phyloP scores from a whole-genome alignment of 1,140 invertebrate species.

The Olivierus martensii region DNA sequence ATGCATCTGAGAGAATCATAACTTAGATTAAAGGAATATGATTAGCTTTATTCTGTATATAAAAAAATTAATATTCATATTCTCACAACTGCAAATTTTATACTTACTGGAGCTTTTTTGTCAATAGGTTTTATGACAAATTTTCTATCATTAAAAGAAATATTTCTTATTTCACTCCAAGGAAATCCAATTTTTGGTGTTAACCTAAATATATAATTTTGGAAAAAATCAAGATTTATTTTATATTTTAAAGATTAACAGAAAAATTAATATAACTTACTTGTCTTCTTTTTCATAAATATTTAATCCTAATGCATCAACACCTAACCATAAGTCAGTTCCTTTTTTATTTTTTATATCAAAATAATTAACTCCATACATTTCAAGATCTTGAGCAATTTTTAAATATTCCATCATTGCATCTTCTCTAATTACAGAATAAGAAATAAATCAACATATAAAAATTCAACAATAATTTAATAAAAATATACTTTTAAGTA shows the following conservation, averaged over 20 bases:
- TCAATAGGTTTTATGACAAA: constrained; percentile 99
- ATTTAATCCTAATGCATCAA: constrained; percentile 64
- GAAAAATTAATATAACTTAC: constrained; percentile 26
- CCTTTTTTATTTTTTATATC: constrained; percentile 61
- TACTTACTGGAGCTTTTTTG: constrained; percentile 95
- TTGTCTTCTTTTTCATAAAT: constrained; percentile 60
- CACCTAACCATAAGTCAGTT: constrained; percentile 53
- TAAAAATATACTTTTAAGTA: too few relatives aligned
- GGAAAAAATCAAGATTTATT: too few relatives aligned
- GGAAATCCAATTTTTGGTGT: constrained; percentile 98
- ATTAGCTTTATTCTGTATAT: too few relatives aligned
- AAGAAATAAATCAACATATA: constrained; percentile 17
- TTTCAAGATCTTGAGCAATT: constrained; percentile 59
- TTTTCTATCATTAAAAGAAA: constrained; percentile 98
- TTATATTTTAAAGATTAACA: too few relatives aligned
- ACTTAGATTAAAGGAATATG: too few relatives aligned
- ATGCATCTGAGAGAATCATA: too few relatives aligned
- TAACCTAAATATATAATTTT: constrained; percentile 44
- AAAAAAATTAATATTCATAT: too few relatives aligned
- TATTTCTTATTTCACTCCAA: constrained; percentile 99
- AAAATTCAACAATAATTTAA: too few relatives aligned
- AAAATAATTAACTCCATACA: constrained; percentile 74
- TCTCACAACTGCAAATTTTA: too few relatives aligned
- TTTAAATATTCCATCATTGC: constrained; percentile 66
- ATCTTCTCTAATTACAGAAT: constrained; percentile 45